Base-by-base conservation (phyloP, 2,113 vertebrate species). In the Petrocephalus zakoni region DNA sequence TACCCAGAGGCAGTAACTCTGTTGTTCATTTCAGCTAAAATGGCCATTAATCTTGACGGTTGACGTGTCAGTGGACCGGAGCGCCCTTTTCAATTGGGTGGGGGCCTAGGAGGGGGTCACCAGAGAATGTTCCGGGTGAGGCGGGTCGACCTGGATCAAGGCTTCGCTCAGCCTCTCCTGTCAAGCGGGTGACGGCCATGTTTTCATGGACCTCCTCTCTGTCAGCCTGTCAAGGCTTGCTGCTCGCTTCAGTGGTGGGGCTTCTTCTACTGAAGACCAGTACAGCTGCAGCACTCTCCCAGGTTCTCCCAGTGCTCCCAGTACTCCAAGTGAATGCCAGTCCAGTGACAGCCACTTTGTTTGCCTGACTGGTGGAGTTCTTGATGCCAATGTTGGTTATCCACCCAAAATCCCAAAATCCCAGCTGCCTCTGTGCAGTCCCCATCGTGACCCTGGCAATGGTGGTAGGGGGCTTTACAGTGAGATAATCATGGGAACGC, bases 51-150 rank as follows among this genome's bases (percentile, higher is more conserved):
- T 87, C 86, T 87, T 64, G 29, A 25, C 21, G 53, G 53, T 17
- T 87, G 84, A 86, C 84, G 84, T 56, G 84, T 86, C 84, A 86
- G 84, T 34, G 49, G 34, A 29, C 34, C 49, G 55, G 85, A 87
- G 34, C 61, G 86, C 34, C 85, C 85, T 87, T 61, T 87, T 58
- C 53, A 49, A 17, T 55, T 51, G 7, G 84, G 29, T 8, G 22
- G 6, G 21, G 34, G 19, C 29, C 85, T 58, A 21, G 37, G 53
- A 42, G 84, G 56, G 55, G 29, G 56, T 47, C 86, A n/a, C 56
- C 17, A 34, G 86, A 64, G 86, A 64, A 55, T 37, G 86, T 46
- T 61, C 19, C 0, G 86, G 86, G 29, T 46, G 55, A 22, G 9
- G 55, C 1, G 34, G 29, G 55, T 34, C 86, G 53, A 87, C 34